These are phyloP conservation scores for Dusona sp. DNA, from an alignment of 2,888 invertebrate species.

Conservation along the genomic window DNA sequence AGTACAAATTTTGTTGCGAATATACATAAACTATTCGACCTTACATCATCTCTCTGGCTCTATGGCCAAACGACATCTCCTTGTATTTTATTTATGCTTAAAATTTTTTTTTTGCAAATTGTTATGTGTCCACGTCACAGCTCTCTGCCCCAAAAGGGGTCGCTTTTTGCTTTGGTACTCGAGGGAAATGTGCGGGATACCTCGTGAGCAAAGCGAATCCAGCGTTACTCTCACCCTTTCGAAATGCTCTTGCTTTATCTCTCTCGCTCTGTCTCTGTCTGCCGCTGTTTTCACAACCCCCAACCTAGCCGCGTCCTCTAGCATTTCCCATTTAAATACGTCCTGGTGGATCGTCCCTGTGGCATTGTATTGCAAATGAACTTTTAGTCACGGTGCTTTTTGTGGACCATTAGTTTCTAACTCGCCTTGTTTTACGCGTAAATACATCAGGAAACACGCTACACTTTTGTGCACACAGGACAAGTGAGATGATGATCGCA, in stretches of 20 bases:
- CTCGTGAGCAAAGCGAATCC: conserved; percentile 59
- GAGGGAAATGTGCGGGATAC: conserved; percentile 50
- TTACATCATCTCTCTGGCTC: conserved; percentile 1
- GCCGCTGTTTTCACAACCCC: conserved; percentile 9
- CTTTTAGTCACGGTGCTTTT: conserved; percentile 61
- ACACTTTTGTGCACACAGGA: background rate
- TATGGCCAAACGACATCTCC: conserved; percentile 25
- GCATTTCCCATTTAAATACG: conserved; percentile 64
- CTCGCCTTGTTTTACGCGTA: conserved; percentile 49
- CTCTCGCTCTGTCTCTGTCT: conserved; percentile 7
- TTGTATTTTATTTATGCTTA: background rate
- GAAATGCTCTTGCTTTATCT: conserved; percentile 11
- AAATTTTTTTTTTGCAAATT: conserved; percentile 35
- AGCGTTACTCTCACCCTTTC: conserved; percentile 43
- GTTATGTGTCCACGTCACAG: conserved; percentile 18
- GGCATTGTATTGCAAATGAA: conserved; percentile 67
- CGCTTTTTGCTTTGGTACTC: conserved; percentile 60
- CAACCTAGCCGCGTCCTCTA: conserved; percentile 37
- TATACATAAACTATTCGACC: conserved; percentile 39
- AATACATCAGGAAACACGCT: conserved; percentile 30
- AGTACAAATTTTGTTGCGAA: conserved; percentile 16
- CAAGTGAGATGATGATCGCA: background rate
- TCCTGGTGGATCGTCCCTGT: conserved; percentile 57
- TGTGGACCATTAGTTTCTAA: conserved; percentile 62
- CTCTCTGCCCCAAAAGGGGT: conserved; percentile 30